These are phyloP conservation scores for Aramus guarauna DNA, from an alignment of 2,113 vertebrate species.

Conservation along the genomic window DNA sequence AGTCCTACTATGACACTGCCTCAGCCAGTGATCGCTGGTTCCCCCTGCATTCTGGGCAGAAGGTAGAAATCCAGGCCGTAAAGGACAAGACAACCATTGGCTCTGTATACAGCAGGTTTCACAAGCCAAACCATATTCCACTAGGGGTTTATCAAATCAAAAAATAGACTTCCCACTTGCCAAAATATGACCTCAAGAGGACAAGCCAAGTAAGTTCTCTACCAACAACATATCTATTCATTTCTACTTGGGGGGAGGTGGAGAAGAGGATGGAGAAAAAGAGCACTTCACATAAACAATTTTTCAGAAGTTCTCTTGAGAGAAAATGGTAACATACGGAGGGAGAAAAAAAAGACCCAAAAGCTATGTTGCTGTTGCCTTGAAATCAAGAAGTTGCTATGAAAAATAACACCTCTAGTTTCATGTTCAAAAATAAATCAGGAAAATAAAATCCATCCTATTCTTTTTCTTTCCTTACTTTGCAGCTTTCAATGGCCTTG, in stretches of 20 bases:
- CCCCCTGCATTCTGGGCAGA: background rate
- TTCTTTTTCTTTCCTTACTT: background rate
- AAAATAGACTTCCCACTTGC: constrained; percentile 10
- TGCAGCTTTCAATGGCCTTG: background rate
- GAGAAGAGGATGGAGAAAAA: background rate
- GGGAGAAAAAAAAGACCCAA: background rate
- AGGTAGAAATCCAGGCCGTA: background rate
- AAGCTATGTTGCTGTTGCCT: background rate
- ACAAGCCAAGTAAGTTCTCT: constrained; percentile 25
- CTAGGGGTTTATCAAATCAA: constrained; percentile 26
- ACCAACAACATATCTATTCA: constrained; percentile 42
- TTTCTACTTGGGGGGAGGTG: background rate
- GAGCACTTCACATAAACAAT: constrained; percentile 6
- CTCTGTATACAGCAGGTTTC: background rate
- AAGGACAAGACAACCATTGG: constrained; percentile 26
- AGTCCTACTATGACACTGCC: background rate
- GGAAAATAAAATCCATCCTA: background rate
- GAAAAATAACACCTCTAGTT: background rate
- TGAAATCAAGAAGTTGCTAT: background rate
- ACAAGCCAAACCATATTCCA: constrained; percentile 45
- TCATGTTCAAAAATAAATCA: background rate
- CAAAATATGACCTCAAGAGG: constrained; percentile 37
- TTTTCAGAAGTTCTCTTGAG: constrained; percentile 11
- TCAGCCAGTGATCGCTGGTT: background rate
- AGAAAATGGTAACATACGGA: background rate